A percentile compares a stretch with the other conserved stretches of the same genome.
These are phyloP conservation scores for Epizoanthus stellaris DNA, from an alignment of 92 coral and sea anemone genomes.

Conservation along the genomic window DNA sequence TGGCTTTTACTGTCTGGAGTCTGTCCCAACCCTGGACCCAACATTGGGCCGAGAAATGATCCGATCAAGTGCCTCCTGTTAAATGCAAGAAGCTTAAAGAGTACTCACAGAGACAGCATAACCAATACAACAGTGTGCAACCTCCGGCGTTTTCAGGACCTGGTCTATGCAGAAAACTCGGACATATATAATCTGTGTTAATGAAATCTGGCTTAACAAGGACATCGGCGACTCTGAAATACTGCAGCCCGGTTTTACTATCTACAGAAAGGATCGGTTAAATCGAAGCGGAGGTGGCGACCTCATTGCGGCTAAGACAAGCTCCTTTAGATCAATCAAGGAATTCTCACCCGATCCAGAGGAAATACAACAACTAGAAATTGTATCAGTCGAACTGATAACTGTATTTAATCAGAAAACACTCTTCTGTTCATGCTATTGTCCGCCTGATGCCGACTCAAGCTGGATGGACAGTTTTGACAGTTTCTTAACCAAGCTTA, in stretches of 20 bases:
- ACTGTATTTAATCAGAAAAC: constrained; percentile 39
- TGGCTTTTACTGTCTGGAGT: neutral
- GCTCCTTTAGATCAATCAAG: constrained; percentile 19
- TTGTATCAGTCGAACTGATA: constrained; percentile 40
- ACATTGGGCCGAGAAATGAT: too few relatives aligned
- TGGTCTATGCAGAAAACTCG: constrained; percentile 46
- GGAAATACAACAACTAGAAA: constrained; percentile 15
- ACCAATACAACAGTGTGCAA: constrained; percentile 9
- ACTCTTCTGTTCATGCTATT: constrained; percentile 54
- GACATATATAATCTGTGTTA: constrained; percentile 51
- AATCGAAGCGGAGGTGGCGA: constrained; percentile 44
- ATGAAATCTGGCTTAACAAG: constrained; percentile 51
- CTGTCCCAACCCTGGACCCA: neutral
- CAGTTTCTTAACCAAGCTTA: constrained; percentile 7
- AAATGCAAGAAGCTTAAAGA: neutral
- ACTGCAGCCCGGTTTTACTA: constrained; percentile 36
- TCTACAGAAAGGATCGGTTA: constrained; percentile 52
- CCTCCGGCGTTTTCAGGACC: constrained; percentile 43
- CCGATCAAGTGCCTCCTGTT: too few relatives aligned
- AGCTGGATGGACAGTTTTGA: constrained; percentile 8
- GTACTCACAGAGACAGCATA: constrained; percentile 1
- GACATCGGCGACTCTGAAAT: constrained; percentile 23
- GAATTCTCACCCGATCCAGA: neutral
- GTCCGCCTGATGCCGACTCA: constrained; percentile 37
- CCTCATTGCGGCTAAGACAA: constrained; percentile 41